Evolutionary conservation across 2,113 vertebrate species (phyloP).

Genomic region (Scortum barcoo): DNA sequence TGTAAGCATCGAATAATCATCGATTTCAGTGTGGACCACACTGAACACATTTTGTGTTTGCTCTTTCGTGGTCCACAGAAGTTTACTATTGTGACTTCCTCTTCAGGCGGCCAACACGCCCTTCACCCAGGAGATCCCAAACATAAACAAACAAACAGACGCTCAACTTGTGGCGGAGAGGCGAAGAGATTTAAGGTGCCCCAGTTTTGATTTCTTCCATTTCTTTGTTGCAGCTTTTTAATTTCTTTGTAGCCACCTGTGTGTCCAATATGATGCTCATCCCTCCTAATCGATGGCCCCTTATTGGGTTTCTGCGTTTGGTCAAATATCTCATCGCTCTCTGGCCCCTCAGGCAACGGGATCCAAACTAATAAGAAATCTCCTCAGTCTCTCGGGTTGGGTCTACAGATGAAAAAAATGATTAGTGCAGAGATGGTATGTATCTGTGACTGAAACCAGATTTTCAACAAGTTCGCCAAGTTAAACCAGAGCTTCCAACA

Average conservation of each 20-base stretch:
- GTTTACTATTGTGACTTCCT: conserved; percentile 46
- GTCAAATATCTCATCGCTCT: conserved; percentile 81
- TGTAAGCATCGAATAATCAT: background rate
- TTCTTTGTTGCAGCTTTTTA: conserved; percentile 79
- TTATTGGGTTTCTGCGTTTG: conserved; percentile 86
- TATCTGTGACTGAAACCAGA: conserved; percentile 74
- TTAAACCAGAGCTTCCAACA: conserved; percentile 51
- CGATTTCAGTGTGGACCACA: background rate
- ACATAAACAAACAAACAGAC: conserved; percentile 53
- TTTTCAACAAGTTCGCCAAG: conserved; percentile 67
- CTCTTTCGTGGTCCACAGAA: conserved; percentile 22
- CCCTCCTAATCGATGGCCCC: conserved; percentile 84
- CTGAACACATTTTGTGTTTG: conserved; percentile 6
- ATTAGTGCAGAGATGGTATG: conserved; percentile 72
- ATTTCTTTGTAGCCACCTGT: conserved; percentile 81
- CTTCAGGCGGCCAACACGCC: conserved; percentile 13
- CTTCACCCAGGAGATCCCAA: background rate
- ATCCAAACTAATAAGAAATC: conserved; percentile 85
- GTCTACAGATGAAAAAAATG: conserved; percentile 74
- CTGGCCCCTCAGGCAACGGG: conserved; percentile 77
- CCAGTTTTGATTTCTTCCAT: conserved; percentile 67
- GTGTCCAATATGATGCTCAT: conserved; percentile 82
- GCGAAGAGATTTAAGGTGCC: conserved; percentile 54
- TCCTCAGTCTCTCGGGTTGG: conserved; percentile 73
- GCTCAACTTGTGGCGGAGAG: conserved; percentile 43